Evolutionary conservation across 2,113 vertebrate genomes (phyloP), one percentile per base, ranked within the genome.

Genomic region (Clupea harengus): DNA sequence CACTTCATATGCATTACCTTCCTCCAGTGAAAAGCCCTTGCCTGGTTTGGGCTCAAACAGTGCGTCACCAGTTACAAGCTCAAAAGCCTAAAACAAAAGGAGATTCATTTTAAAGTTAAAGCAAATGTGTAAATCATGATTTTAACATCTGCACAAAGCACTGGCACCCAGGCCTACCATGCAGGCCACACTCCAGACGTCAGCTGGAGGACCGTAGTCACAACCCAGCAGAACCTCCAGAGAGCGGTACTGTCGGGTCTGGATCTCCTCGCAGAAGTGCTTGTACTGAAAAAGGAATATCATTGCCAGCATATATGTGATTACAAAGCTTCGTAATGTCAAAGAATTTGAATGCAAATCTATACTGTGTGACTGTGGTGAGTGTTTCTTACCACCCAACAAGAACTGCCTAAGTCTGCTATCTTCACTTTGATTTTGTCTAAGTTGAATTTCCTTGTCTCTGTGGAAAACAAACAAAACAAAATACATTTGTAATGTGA

Each of bases 171-270:
- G 28, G 87, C 92, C 92, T 93, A 97, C 97, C 96, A 97, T 92
- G 89, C 97, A 97, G 32, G 96, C 97, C 0, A 91, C 92, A 64
- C 97, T 97, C 97, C 97, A 97, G 90, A 97, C 95, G 89, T 97
- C 97, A 0, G 92, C 96, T 25, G 96, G 93, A 8, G 96, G 95
- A 22, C 96, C 86, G 0, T 97, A 97, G 45, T 96, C 95, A 83
- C 95, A 93, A 32, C 97, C 96, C 20, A 97, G 92, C 32, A 97
- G 95, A 83, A 96, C 96, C 89, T 97, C 97, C 50, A 97, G 92
- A 28, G 96, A 96, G 5, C 96, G 93, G 87, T 97, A 97, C 20
- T 96, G 96, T 88, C 95, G 95, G 0, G 97, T 97, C 93, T 97
- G 97, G 90, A 97, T 97, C 90, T 97, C 93, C 85, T 96, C 96